Conservation (phyloP, 1,140 invertebrate species). For the Drosophila sulfurigaster region DNA sequence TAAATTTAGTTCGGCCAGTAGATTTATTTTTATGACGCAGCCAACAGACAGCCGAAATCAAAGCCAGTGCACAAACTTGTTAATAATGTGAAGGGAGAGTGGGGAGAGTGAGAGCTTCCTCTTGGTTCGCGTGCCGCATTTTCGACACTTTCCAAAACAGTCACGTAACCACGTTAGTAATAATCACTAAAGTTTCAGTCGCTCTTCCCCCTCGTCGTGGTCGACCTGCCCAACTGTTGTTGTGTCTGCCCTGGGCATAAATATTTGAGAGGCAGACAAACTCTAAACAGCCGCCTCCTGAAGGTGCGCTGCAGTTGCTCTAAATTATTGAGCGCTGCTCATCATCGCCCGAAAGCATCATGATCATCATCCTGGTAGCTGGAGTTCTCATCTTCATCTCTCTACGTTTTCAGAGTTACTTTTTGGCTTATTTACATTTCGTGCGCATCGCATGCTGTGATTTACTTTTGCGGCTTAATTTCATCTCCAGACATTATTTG, state of each 20-base stretch:
- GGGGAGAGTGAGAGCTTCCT: background rate
- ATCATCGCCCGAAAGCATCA: slow-evolving; percentile 49
- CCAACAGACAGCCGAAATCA: slow-evolving; percentile 58
- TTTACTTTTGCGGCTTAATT: slow-evolving; percentile 84
- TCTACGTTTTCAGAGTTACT: background rate
- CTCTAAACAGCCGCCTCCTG: slow-evolving; percentile 18
- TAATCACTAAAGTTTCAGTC: slow-evolving; percentile 84
- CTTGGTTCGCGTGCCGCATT: slow-evolving; percentile 73
- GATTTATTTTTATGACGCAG: slow-evolving; percentile 78
- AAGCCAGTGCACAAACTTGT: slow-evolving; percentile 58
- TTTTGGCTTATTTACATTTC: slow-evolving; percentile 77
- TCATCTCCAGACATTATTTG: slow-evolving; percentile 82
- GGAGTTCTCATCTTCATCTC: background rate
- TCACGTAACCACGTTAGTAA: slow-evolving; percentile 85
- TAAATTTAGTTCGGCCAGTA: slow-evolving; percentile 48
- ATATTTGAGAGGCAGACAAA: slow-evolving; percentile 62
- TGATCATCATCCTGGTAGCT: slow-evolving; percentile 22
- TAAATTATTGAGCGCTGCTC: slow-evolving; percentile 77
- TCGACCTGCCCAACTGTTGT: slow-evolving; percentile 18
- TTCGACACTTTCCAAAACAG: slow-evolving; percentile 84
- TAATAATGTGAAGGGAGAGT: slow-evolving; percentile 43
- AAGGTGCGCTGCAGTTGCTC: slow-evolving; percentile 76
- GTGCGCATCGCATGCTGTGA: slow-evolving; percentile 77
- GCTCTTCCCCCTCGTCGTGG: slow-evolving; percentile 8
- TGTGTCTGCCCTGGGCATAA: slow-evolving; percentile 64